Evolutionary conservation across 2,888 invertebrate genomes (phyloP).

Genomic region (Parnassius glacialis): DNA sequence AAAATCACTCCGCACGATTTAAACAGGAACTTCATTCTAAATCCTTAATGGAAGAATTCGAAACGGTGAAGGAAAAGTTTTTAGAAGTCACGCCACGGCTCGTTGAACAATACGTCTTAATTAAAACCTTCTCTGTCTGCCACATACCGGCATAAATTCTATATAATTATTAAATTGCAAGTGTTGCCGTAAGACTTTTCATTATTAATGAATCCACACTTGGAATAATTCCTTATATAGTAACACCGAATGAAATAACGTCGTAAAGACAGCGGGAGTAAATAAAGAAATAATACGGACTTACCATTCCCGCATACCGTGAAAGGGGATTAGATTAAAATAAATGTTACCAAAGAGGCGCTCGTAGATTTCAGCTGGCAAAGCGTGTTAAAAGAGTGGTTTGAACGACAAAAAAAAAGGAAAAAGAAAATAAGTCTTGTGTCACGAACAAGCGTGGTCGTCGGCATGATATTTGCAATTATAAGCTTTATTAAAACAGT

Average conservation of each 20-base stretch:
- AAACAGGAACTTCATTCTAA: conserved; percentile 41
- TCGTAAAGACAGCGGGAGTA: conserved; percentile 45
- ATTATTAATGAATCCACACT: conserved; percentile 41
- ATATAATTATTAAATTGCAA: conserved; percentile 68
- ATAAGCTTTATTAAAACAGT: conserved; percentile 18
- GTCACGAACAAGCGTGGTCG: conserved; percentile 27
- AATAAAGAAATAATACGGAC: conserved; percentile 48
- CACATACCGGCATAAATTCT: conserved; percentile 47
- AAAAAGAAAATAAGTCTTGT: conserved; percentile 42
- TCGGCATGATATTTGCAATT: conserved; percentile 28
- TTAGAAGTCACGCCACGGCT: conserved; percentile 67
- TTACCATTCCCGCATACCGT: conserved; percentile 37
- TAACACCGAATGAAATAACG: conserved; percentile 31
- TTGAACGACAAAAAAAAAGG: conserved; percentile 35
- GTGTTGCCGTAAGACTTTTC: conserved; percentile 47
- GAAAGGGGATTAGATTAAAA: conserved; percentile 49
- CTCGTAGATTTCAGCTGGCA: conserved; percentile 29
- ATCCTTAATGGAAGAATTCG: conserved; percentile 54
- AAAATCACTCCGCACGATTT: conserved; percentile 24
- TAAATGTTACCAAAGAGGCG: conserved; percentile 46
- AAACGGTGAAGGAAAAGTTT: conserved; percentile 55
- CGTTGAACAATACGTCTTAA: conserved; percentile 73
- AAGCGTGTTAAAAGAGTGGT: conserved; percentile 32
- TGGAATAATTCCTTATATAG: conserved; percentile 31
- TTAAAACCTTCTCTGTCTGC: conserved; percentile 64